A percentile compares a stretch with the other conserved stretches of the same genome.
Conservation (phyloP, 1,140 invertebrate species). For the Drosophila burlai region DNA sequence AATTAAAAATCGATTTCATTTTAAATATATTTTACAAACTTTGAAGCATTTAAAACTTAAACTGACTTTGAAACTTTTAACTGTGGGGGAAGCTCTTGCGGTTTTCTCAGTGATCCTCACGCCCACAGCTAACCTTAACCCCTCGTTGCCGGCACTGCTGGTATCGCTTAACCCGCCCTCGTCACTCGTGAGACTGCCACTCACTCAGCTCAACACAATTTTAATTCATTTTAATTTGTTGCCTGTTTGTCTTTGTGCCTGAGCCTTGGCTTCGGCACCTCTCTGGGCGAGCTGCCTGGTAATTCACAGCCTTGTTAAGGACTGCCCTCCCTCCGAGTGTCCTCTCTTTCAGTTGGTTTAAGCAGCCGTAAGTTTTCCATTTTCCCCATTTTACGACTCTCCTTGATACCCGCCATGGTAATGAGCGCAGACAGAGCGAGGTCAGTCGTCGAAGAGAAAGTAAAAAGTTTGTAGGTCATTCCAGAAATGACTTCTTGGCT, state of each 20-base stretch:
- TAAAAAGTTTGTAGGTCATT: slow-evolving; percentile 3
- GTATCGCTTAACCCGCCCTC: slow-evolving; percentile 17
- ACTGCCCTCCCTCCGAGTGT: slow-evolving; percentile 5
- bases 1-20: no score
- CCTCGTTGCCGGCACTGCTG: background rate
- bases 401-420: background rate
- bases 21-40: background rate
- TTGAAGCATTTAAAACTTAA: background rate
- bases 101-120: background rate
- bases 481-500: slow-evolving; percentile 18
- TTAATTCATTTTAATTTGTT: slow-evolving; percentile 66
- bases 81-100: no score
- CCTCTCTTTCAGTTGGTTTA: slow-evolving; percentile 41
- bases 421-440: slow-evolving; percentile 3
- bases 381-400: slow-evolving; percentile 22
- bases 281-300: background rate
- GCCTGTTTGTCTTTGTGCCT: slow-evolving; percentile 46
- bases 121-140: slow-evolving; percentile 4
- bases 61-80: background rate
- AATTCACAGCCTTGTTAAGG: slow-evolving; percentile 23
- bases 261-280: slow-evolving; percentile 23
- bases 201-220: slow-evolving; percentile 52
- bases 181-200: slow-evolving; percentile 35
- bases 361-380: slow-evolving; percentile 39
- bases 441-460: background rate